Conservation (phyloP, 2,888 invertebrate species). For the Erebia ligea region DNA sequence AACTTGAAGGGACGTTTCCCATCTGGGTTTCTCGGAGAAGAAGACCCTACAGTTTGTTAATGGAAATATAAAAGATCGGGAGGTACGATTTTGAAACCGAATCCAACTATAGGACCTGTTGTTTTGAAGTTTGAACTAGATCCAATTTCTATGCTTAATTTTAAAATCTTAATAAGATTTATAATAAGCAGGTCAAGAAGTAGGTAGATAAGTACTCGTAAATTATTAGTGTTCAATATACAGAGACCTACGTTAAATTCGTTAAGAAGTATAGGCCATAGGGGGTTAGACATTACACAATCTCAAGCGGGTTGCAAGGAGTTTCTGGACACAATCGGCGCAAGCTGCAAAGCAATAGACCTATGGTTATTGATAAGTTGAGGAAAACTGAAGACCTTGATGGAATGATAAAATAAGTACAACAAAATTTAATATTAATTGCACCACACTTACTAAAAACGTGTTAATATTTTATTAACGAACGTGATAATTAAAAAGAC, state of each 20-base stretch:
- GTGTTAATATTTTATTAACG: slow-evolving; percentile 43
- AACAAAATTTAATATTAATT: not conserved
- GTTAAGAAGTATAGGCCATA: too few species aligned
- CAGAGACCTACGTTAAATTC: too few species aligned
- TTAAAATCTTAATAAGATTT: not conserved
- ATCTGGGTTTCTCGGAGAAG: not conserved
- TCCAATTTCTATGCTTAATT: too few species aligned
- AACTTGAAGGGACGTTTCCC: not conserved
- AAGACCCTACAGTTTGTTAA: slow-evolving; percentile 4
- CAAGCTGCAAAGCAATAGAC: too few species aligned
- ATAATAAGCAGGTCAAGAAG: not conserved
- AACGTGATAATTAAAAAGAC: slow-evolving; percentile 48
- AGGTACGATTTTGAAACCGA: not conserved
- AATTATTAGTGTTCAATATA: too few species aligned
- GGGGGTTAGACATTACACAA: too few species aligned
- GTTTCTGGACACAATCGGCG: too few species aligned
- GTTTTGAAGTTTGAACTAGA: too few species aligned
- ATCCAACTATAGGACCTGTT: not conserved
- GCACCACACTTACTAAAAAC: slow-evolving; percentile 34
- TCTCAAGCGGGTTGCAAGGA: too few species aligned
- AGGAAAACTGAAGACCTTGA: not conserved
- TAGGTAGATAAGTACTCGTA: not conserved
- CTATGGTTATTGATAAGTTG: not conserved
- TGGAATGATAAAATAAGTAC: not conserved
- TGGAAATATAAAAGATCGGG: not conserved